These are phyloP conservation scores for Xylota segnis DNA, from an alignment of 2,888 invertebrate species.

Conservation along the genomic window DNA sequence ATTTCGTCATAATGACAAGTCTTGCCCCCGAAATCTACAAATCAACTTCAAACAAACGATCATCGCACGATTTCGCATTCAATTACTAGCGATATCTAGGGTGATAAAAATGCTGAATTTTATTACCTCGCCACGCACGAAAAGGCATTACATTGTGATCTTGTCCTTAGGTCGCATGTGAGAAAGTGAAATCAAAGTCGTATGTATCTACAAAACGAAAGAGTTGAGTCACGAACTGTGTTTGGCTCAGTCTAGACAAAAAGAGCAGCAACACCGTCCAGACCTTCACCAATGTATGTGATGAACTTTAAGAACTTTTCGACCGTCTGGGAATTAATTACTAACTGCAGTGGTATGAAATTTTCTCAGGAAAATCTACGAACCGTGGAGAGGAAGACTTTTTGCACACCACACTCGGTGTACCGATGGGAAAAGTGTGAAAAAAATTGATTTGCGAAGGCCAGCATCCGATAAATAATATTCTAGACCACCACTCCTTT, in stretches of 20 bases:
- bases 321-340: slow-evolving; percentile 63
- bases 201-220: slow-evolving; percentile 48
- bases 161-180: slow-evolving; percentile 58
- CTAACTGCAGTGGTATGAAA: slow-evolving; percentile 12
- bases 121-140: slow-evolving; percentile 65
- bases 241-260: slow-evolving; percentile 55
- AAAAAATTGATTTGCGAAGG: slow-evolving; percentile 72
- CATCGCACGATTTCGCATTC: slow-evolving; percentile 65
- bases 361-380: slow-evolving; percentile 74
- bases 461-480: slow-evolving; percentile 70
- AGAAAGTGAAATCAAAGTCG: slow-evolving; percentile 72
- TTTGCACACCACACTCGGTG: not conserved
- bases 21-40: slow-evolving; percentile 48
- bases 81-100: slow-evolving; percentile 48
- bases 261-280: slow-evolving; percentile 15
- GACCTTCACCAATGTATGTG: slow-evolving; percentile 47
- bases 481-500: slow-evolving; percentile 28
- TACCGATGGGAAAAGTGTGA: slow-evolving; percentile 59
- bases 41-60: slow-evolving; percentile 49
- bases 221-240: slow-evolving; percentile 58
- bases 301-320: slow-evolving; percentile 28
- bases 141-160: slow-evolving; percentile 27
- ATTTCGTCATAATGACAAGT: slow-evolving; percentile 32
- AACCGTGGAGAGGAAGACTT: slow-evolving; percentile 47
- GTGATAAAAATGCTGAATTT: slow-evolving; percentile 58